A percentile compares a stretch with the other conserved stretches of the same genome.
phyloP scores from a whole-genome alignment of 23 tunicate genomes.

The Aplidium turbinatum region DNA sequence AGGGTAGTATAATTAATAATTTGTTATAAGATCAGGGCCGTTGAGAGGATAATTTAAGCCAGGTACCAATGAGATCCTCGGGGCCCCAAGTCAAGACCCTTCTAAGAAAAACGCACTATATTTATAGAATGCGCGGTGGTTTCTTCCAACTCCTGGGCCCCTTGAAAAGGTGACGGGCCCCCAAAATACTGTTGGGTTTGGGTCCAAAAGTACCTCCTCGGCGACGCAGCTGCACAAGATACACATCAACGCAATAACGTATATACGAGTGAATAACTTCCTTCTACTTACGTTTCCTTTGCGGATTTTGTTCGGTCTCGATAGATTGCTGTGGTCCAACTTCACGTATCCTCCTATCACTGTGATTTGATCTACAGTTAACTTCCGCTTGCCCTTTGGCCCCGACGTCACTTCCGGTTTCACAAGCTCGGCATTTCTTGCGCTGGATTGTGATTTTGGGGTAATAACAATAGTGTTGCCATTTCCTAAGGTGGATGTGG shows the following conservation, averaged over 20 bases:
- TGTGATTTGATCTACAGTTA: constrained; percentile 79
- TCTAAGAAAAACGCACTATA: no score
- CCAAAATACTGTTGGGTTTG: no score
- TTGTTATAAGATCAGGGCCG: no score
- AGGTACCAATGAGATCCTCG: no score
- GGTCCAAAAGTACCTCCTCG: no score
- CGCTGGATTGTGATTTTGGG: background rate
- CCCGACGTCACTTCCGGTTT: constrained; percentile 25
- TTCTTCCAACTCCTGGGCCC: no score
- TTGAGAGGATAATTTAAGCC: no score
- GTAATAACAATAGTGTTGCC: constrained; percentile 6
- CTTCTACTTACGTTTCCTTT: constrained; percentile 3
- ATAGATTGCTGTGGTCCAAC: constrained; percentile 44
- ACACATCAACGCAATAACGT: background rate
- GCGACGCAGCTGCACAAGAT: background rate
- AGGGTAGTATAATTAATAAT: no score
- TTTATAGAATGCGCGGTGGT: no score
- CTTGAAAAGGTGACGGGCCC: no score
- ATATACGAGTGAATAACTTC: background rate
- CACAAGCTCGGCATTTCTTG: background rate
- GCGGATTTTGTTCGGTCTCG: constrained; percentile 21
- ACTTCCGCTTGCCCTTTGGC: constrained; percentile 68
- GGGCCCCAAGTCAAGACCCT: no score
- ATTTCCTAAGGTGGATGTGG: background rate
- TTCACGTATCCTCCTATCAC: constrained; percentile 91